Evolutionary conservation across 30 jellyfish, hydroid and myxozoan species (phyloP).

Genomic region (Chironex yamaguchii): DNA sequence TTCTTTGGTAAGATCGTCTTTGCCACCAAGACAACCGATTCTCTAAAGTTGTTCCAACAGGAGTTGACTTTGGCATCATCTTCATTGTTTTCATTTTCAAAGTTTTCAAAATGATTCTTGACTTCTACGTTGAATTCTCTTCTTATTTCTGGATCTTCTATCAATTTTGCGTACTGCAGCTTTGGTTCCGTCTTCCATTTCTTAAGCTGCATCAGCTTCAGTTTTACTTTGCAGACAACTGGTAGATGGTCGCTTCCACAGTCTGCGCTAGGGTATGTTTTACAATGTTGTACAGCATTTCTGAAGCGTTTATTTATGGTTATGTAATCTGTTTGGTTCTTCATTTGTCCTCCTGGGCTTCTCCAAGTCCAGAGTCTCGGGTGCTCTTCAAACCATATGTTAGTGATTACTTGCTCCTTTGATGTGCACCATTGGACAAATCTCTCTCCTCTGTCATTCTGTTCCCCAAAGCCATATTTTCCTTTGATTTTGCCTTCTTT

Average conservation of each 20-base stretch:
- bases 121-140: background rate
- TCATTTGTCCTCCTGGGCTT: background rate
- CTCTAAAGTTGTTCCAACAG: background rate
- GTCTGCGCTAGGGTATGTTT: background rate
- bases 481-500: background rate
- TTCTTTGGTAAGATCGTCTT: background rate
- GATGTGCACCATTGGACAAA: background rate
- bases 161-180: background rate
- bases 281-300: background rate
- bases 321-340: background rate
- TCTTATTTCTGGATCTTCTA: background rate
- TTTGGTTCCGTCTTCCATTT: background rate
- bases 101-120: background rate
- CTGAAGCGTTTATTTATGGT: background rate
- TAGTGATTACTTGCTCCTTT: background rate
- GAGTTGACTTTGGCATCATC: too few species aligned
- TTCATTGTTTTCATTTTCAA: background rate
- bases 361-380: background rate
- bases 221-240: background rate
- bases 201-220: background rate
- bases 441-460: background rate
- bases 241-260: slow-evolving; percentile 11
- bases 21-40: background rate
- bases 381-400: background rate
- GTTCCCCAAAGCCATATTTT: background rate